A percentile compares a stretch with the other conserved stretches of the same genome.
phyloP scores from a whole-genome alignment of 2,797 vertebrate genomes.

The Alcedo quadribrachys region DNA sequence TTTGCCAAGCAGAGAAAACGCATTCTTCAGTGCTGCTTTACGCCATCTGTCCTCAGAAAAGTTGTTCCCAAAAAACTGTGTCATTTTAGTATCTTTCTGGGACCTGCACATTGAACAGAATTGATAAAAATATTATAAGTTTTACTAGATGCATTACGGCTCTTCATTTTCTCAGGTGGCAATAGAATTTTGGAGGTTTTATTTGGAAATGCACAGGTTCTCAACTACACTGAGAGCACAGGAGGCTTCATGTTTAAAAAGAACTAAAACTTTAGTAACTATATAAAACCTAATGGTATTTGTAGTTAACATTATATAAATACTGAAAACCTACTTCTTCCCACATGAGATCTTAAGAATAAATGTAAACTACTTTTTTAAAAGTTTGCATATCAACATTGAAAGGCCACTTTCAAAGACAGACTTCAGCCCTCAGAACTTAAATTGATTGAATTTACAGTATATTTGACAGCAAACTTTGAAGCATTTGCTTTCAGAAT shows the following conservation, averaged over 20 bases:
- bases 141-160: background rate
- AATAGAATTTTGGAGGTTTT: background rate
- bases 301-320: background rate
- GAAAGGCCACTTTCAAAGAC: background rate
- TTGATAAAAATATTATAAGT: background rate
- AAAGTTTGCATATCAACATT: background rate
- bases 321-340: background rate
- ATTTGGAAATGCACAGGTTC: background rate
- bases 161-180: background rate
- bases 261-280: background rate
- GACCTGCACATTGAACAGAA: constrained; percentile 80
- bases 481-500: background rate
- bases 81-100: constrained; percentile 94
- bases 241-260: background rate
- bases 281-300: background rate
- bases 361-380: background rate
- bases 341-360: background rate
- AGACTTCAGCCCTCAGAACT: background rate
- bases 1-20: constrained; percentile 96
- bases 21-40: constrained; percentile 97
- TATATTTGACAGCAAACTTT: background rate
- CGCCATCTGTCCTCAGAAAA: constrained; percentile 97
- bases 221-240: background rate
- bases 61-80: constrained; percentile 96
- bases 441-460: background rate